Conservation (phyloP, 92 coral and sea anemone species). For the Galaxea fascicularis region DNA sequence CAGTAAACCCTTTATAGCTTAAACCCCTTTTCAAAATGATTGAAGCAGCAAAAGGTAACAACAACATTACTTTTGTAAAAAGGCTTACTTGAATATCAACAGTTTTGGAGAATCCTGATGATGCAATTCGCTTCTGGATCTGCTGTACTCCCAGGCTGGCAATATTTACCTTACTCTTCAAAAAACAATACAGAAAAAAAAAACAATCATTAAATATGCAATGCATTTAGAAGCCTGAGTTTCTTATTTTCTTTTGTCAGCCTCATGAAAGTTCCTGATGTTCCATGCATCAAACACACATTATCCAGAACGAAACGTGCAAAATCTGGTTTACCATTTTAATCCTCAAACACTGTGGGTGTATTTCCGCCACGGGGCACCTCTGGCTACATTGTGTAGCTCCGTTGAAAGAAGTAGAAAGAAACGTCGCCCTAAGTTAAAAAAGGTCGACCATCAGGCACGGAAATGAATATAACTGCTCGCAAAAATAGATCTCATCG, state of each 20-base stretch:
- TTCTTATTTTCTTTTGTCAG: too few relatives aligned
- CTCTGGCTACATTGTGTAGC: too few relatives aligned
- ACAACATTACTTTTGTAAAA: background rate
- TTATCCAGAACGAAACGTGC: too few relatives aligned
- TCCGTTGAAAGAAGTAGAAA: background rate
- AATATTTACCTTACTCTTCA: slow-evolving; percentile 64
- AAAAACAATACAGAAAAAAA: background rate
- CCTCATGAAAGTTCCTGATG: too few relatives aligned
- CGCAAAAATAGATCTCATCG: background rate
- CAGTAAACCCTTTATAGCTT: too few relatives aligned
- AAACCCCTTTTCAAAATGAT: too few relatives aligned
- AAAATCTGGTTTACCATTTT: too few relatives aligned
- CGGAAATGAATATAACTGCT: background rate
- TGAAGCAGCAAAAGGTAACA: background rate
- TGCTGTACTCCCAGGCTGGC: slow-evolving; percentile 69
- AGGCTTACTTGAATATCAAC: slow-evolving; percentile 58
- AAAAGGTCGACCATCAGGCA: background rate
- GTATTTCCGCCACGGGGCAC: too few relatives aligned
- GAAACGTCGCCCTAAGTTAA: background rate
- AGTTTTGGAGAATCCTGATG: slow-evolving; percentile 61
- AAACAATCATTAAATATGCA: too few relatives aligned
- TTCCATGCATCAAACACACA: too few relatives aligned
- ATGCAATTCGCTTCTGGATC: slow-evolving; percentile 45
- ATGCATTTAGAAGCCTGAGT: too few relatives aligned
- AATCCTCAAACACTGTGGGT: too few relatives aligned